These are phyloP conservation scores for Hyles euphorbiae DNA, from an alignment of 1,140 invertebrate species.

Conservation along the genomic window DNA sequence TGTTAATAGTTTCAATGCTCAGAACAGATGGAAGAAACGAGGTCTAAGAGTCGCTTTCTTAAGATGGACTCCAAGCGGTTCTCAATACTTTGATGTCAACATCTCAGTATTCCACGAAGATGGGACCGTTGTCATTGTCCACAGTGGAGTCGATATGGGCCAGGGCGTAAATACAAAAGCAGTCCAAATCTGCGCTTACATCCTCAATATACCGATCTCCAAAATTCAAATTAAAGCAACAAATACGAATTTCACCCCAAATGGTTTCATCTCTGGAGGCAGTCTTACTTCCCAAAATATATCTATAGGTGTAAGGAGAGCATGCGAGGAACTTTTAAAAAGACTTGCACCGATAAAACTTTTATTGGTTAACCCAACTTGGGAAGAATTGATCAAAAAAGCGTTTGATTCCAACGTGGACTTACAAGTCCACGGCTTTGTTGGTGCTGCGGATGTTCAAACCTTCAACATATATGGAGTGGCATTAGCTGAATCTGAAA, in stretches of 20 bases:
- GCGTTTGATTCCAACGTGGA: slow-evolving; percentile 77
- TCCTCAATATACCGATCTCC: slow-evolving; percentile 80
- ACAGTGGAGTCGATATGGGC: slow-evolving; percentile 89
- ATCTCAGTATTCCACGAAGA: slow-evolving; percentile 84
- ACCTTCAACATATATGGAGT: slow-evolving; percentile 78
- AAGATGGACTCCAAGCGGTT: slow-evolving; percentile 76
- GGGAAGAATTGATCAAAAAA: slow-evolving; percentile 77
- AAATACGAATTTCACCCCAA: slow-evolving; percentile 6
- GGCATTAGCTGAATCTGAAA: slow-evolving; percentile 80
- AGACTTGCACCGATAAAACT: slow-evolving; percentile 78
- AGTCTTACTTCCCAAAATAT: slow-evolving; percentile 9
- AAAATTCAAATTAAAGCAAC: slow-evolving; percentile 60
- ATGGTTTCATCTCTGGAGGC: slow-evolving; percentile 12
- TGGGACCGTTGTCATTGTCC: slow-evolving; percentile 83
- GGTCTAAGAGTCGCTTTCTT: slow-evolving; percentile 81
- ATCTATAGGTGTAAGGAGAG: slow-evolving; percentile 7
- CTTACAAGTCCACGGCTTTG: slow-evolving; percentile 77
- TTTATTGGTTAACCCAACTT: slow-evolving; percentile 75
- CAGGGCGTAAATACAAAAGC: slow-evolving; percentile 88
- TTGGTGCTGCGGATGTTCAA: slow-evolving; percentile 64
- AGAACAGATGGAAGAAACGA: slow-evolving; percentile 86
- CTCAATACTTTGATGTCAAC: slow-evolving; percentile 76
- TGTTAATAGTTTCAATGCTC: slow-evolving; percentile 76
- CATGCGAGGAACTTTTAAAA: slow-evolving; percentile 7
- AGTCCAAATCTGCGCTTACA: slow-evolving; percentile 82